Evolutionary conservation across 1,140 invertebrate genomes (phyloP).

Genomic region (Anastrepha ludens): DNA sequence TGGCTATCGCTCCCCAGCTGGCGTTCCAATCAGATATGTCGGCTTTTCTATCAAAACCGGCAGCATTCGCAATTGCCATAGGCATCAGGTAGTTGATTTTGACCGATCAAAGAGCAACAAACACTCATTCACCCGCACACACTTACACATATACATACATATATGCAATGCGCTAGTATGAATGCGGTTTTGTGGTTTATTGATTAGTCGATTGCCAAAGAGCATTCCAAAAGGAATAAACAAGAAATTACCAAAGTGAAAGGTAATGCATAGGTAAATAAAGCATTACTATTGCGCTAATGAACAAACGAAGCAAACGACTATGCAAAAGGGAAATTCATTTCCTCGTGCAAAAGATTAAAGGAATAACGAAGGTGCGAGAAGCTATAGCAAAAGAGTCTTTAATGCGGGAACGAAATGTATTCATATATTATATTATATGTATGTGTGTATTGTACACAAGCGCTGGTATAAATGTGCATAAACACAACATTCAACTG

Average conservation of each 20-base stretch:
- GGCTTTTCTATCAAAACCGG: background rate
- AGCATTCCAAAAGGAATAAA: background rate
- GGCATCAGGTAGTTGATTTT: background rate
- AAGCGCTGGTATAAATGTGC: background rate
- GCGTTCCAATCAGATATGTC: too few species aligned
- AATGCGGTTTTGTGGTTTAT: slow-evolving; percentile 19
- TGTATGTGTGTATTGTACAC: too few species aligned
- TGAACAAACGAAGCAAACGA: background rate
- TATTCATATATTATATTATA: too few species aligned
- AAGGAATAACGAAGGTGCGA: background rate
- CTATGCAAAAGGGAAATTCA: background rate
- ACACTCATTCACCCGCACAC: background rate
- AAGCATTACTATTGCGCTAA: background rate
- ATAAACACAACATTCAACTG: background rate
- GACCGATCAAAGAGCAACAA: background rate
- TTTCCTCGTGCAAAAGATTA: background rate
- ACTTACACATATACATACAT: background rate
- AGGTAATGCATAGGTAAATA: slow-evolving; percentile 12
- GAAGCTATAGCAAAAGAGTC: background rate
- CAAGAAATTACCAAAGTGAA: slow-evolving; percentile 27
- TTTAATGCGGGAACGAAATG: background rate
- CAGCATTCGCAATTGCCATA: background rate
- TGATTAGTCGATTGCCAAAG: slow-evolving; percentile 11
- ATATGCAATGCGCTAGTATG: background rate
- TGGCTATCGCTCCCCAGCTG: too few species aligned